Base-by-base conservation (phyloP, 2,888 invertebrate genomes). In the Oscheius sp. region DNA sequence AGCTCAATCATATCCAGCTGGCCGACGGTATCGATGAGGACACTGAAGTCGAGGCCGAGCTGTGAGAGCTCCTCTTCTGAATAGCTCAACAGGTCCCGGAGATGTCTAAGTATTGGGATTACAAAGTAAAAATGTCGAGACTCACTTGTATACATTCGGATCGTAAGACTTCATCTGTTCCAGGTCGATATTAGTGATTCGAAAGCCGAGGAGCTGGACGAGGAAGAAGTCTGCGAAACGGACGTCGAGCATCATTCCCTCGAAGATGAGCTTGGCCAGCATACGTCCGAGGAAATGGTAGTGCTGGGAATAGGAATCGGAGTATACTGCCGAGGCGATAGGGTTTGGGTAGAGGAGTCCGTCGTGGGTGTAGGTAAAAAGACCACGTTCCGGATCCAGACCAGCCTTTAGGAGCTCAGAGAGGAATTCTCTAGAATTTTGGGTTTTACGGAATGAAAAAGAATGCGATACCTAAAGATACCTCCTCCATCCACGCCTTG, bases 401-500 rank as follows among this genome's bases (percentile, higher is more conserved):
- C 76, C 81, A 2, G 76, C 75, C 33, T 95, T 96, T 42, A 98
- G 92, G 10, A 98, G 91, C 90, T 97, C 96, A 1, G 94, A 94
- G 2, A 98, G 91, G 89, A 98, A 98, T 90, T 99, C 99, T 62
- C 87, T 74, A 32, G 48, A 35, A 37, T 50, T 21, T n/a, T 2
- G 32, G 11, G 35, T 11, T 1, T 11, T 21, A 1, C 3, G 13
- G n/a, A 37, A 35, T 37, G 33, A 42, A 42, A 42, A 42, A 7
- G 21, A 21, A 21, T 21, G 21, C 21, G 21, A 21, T 29, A 80
- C 80, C 97, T 92, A 89, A 96, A 96, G 13, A 99, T 92, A 0
- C 98, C 98, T 1, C 98, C 98, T 1, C 98, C 98, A 89, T 99
- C 99, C 1, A 98, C 94, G 0, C 98, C 99, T 0, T 95, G 95